Evolutionary conservation across 2,888 invertebrate genomes (phyloP).

Genomic region (Eupithecia centaureata): DNA sequence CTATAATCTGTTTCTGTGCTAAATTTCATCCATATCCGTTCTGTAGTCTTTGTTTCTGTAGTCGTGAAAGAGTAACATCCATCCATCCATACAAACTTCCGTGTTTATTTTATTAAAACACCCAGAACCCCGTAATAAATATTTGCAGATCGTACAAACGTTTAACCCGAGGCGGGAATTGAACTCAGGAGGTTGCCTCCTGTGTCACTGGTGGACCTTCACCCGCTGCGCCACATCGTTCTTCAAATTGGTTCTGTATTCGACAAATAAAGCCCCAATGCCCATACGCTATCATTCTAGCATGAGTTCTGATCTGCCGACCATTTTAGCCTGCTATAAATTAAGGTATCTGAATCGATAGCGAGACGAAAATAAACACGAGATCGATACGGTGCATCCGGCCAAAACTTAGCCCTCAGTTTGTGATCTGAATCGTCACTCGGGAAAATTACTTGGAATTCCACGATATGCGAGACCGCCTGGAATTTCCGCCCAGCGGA

Average conservation of each 20-base stretch:
- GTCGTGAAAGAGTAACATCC: no score
- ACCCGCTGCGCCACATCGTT: no score
- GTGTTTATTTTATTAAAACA: no score
- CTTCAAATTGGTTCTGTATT: background rate
- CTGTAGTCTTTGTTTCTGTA: no score
- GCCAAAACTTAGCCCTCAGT: constrained; percentile 47
- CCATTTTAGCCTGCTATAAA: constrained; percentile 64
- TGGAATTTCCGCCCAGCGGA: constrained; percentile 36
- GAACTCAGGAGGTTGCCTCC: no score
- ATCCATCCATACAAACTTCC: no score
- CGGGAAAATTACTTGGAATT: constrained; percentile 29
- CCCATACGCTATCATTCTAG: background rate
- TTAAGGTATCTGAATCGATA: constrained; percentile 63
- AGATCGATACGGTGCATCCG: constrained; percentile 67
- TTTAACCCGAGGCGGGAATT: no score
- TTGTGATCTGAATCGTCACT: constrained; percentile 47
- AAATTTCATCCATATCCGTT: no score
- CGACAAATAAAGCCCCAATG: background rate
- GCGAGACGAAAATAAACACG: constrained; percentile 68
- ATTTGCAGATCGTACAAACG: no score
- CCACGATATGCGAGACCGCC: constrained; percentile 43
- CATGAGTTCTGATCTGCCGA: constrained; percentile 12
- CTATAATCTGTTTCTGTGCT: no score
- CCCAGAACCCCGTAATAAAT: no score
- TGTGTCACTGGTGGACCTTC: no score